Base-by-base conservation (phyloP, 2,888 invertebrate genomes). In the Notodonta dromedarius region DNA sequence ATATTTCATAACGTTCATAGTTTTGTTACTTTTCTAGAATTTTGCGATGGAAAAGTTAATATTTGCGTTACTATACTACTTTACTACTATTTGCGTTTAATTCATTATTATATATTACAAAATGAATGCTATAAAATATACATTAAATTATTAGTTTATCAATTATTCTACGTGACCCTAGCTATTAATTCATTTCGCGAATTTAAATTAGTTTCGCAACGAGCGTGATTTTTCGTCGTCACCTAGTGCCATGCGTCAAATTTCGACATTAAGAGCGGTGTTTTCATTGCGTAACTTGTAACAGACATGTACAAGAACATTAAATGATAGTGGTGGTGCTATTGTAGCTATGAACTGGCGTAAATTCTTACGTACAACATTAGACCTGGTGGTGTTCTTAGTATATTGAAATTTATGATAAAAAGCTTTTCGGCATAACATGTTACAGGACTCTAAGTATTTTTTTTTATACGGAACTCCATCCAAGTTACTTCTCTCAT, bases 221-320 rank as follows among this genome's bases (percentile, higher is more conserved):
- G 46, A n/a, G 46, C 46, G 46, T 46, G 46, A 46, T n/a, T 13
- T 46, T 46, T 46, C 46, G 9, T 46, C 5, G n/a, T 42, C 42
- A 42, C 42, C 42, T 42, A 42, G 42, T 42, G n/a, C 46, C 7
- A 11, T 46, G n/a, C 5, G 6, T n/a, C 46, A 2, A 46, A 46
- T 46, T 46, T 46, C 46, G n/a, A n/a, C 46, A 46, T 46, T 13
- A n/a, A 46, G 13, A 46, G 4, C n/a, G 46, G 46, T 46, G 46
- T 46, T 46, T n/a, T n/a, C 46, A n/a, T 46, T 46, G 46, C 46
- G n/a, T n/a, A 46, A 46, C 46, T 46, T n/a, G n/a, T 46, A 46
- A 5, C 13, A n/a, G 5, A n/a, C 46, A 46, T 13, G 42, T 42
- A 46, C 46, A n/a, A 46, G 4, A n/a, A 46, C 46, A 6, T n/a